Evolutionary conservation across 2,797 vertebrate genomes (phyloP).

Genomic region (Euphonia xanthogaster): DNA sequence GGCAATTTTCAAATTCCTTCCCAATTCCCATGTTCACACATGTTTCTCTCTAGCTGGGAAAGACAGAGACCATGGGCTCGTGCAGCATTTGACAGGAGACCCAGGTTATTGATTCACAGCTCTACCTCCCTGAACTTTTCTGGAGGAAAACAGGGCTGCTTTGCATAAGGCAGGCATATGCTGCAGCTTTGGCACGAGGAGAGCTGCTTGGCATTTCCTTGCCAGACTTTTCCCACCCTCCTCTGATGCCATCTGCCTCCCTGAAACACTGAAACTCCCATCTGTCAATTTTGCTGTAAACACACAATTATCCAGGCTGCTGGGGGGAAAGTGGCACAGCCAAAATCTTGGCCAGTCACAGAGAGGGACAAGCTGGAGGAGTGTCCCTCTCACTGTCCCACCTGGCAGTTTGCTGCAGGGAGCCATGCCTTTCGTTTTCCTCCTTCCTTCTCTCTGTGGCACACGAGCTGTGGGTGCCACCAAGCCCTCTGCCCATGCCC

Average conservation of each 20-base stretch:
- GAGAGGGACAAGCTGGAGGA: neutral
- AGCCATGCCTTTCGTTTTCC: neutral
- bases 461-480: neutral
- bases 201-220: constrained; percentile 15
- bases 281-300: constrained; percentile 69
- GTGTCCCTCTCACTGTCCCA: neutral
- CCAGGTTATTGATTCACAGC: constrained; percentile 52
- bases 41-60: neutral
- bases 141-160: constrained; percentile 28
- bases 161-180: constrained; percentile 72
- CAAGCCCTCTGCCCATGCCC: neutral
- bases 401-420: neutral
- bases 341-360: neutral
- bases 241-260: constrained; percentile 66
- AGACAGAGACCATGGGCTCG: neutral
- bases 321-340: neutral
- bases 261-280: constrained; percentile 52
- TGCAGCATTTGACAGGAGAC: constrained; percentile 38
- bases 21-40: neutral
- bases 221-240: constrained; percentile 55
- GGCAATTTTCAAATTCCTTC: neutral
- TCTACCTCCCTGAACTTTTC: constrained; percentile 54
- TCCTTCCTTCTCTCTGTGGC: neutral
- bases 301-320: constrained; percentile 61
- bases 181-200: constrained; percentile 57